Conservation (phyloP, 1,140 invertebrate species). For the Belonocnema kinseyi region DNA sequence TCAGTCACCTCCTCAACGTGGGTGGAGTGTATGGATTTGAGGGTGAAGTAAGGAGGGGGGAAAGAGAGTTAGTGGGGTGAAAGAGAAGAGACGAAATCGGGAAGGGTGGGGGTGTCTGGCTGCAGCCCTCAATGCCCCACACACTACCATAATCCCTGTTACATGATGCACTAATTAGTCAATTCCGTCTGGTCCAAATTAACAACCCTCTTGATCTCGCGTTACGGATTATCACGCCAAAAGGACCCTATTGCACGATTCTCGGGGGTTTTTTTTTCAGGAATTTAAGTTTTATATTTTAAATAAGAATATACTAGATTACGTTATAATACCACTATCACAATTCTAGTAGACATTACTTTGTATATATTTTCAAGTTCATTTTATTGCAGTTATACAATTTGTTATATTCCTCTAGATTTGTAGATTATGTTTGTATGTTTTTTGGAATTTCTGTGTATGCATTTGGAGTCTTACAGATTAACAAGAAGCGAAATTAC, state of each 20-base stretch:
- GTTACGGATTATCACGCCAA: background rate
- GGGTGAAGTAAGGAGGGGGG: background rate
- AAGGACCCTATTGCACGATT: background rate
- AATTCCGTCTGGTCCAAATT: constrained; percentile 9
- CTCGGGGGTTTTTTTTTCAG: background rate
- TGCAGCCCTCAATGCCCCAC: constrained; percentile 15
- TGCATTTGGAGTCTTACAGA: too few species aligned
- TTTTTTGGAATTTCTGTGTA: too few species aligned
- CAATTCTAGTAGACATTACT: too few species aligned
- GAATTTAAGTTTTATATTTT: too few species aligned
- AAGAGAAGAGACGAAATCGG: constrained; percentile 12
- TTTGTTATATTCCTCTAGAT: too few species aligned
- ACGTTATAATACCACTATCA: too few species aligned
- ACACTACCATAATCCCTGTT: background rate
- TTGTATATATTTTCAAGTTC: too few species aligned
- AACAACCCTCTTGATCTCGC: constrained; percentile 22
- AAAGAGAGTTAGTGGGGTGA: constrained; percentile 15
- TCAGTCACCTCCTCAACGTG: background rate
- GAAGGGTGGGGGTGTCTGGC: constrained; percentile 28
- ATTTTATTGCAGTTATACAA: too few species aligned
- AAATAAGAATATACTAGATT: too few species aligned
- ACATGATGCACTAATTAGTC: constrained; percentile 18
- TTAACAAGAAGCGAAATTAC: too few species aligned
- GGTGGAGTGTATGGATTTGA: constrained; percentile 16
- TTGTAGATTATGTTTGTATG: too few species aligned